These are phyloP conservation scores for Alsophila aescularia DNA, from an alignment of 2,888 invertebrate species.

Conservation along the genomic window DNA sequence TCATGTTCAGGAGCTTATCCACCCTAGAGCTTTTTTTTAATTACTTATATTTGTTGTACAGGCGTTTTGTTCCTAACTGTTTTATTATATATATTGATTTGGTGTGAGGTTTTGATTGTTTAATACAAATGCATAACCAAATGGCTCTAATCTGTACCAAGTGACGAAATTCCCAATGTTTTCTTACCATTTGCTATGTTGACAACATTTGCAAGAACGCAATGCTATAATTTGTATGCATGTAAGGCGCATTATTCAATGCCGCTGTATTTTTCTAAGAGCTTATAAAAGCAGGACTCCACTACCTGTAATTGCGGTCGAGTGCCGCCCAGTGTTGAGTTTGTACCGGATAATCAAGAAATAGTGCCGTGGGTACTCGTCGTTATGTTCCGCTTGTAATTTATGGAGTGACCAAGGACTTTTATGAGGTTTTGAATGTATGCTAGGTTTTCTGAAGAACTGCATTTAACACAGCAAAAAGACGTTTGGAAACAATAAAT, in stretches of 20 bases:
- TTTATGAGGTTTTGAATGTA: background rate
- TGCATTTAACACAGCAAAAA: background rate
- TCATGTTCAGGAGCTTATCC: no score
- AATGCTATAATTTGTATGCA: conserved; percentile 15
- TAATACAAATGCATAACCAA: no score
- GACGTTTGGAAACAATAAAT: no score
- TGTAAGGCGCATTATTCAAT: conserved; percentile 33
- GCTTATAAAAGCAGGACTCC: conserved; percentile 35
- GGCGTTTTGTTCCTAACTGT: no score
- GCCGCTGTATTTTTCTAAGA: conserved; percentile 40
- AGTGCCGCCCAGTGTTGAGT: conserved; percentile 31
- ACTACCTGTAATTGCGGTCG: conserved; percentile 35
- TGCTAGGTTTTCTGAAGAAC: background rate
- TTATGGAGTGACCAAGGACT: conserved; percentile 7
- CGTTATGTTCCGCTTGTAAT: conserved; percentile 27
- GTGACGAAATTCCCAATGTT: no score
- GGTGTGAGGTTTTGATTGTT: no score
- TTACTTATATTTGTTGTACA: no score
- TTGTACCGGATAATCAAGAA: conserved; percentile 42
- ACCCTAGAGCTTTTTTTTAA: no score
- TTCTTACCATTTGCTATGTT: no score
- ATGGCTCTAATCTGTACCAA: no score
- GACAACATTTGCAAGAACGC: no score
- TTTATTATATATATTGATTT: no score
- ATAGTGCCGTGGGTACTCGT: conserved; percentile 34